Base-by-base conservation (phyloP, 2,797 vertebrate species). In the Leptatherina wallacei region DNA sequence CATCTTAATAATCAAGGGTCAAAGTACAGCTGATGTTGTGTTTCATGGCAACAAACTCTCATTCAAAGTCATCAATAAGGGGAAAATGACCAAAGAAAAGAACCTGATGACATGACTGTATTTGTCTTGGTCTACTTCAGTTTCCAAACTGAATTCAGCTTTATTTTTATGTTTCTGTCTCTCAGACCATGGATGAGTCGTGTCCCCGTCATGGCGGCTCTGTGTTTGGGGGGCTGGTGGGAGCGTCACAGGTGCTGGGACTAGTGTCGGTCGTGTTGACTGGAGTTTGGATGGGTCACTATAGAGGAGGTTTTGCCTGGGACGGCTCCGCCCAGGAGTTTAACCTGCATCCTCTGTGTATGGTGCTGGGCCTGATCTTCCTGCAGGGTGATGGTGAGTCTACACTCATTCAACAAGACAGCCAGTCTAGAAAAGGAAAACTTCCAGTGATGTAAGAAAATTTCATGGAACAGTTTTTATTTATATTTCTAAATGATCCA, bases 341-440 rank as follows among this genome's bases (percentile, higher is more conserved):
- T 73, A 97, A 98, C 10, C 69, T 95, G 59, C 97, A 97, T 63
- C 96, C 97, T 0, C 94, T 98, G 12, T 98, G 96, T 91, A 97
- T 97, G 97, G 92, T 97, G 75, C 88, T 97, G 55, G 96, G 95
- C 1, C 89, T 97, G 91, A 90, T 97, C 22, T 96, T 97, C 82
- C 91, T 98, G 20, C 96, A 97, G 0, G 97, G 96, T 0, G 96
- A 97, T 0, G 92, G 92, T 93, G 44, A 89, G 89, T 83, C 32
- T 13, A 57, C 49, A 3, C 29, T 29, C 9, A 38, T 56, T 11
- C 49, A 36, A n/a, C 16, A 33, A 11, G 8, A n/a, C 3, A 22
- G 16, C 18, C 29, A n/a, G 12, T 56, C n/a, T n/a, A 11, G 2
- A 38, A 24, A 8, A 3, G 6, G 2, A 44, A 69, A 47, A 35